Evolutionary conservation across 2,888 invertebrate genomes (phyloP), one percentile per base, ranked within the genome.

Genomic region (Craniophora ligustri): DNA sequence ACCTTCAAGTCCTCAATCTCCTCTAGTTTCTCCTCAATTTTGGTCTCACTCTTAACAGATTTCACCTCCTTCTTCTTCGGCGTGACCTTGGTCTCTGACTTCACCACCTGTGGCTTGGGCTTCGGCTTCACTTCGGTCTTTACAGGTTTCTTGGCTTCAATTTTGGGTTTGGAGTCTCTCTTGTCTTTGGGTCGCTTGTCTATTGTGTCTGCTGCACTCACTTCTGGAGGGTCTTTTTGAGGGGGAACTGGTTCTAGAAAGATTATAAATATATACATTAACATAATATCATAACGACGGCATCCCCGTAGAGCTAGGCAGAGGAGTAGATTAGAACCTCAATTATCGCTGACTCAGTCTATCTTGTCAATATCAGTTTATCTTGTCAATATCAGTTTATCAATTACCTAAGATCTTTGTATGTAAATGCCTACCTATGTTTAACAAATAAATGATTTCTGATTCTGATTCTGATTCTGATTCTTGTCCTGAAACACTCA

Each of bases 151-250:
- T 80, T 77, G 3, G 62, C 19, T 0, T 72, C 75, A 16, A 58
- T 26, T 41, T 75, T 66, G 0, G 66, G 19, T 40, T 68, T 72
- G 1, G 62, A 57, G 8, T 85, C 85, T 16, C 78, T 69, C 23
- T 81, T 84, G 10, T 86, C 86, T 44, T 75, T 81, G 5, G 76
- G 75, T 40, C 74, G 55, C 23, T 66, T 45, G 58, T 60, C 60
- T 76, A 76, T 1, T 81, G 80, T 5, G 19, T 88, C 89, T 0
- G 89, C 87, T 6, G 90, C 90, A 41, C 86, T 86, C 1, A 89
- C 91, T 63, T 90, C 91, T 0, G 90, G 89, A 0, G 89, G 84
- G 1, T 89, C 90, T 23, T 77, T 75, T 0, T 82, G 81, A 0
- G 85, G 78, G 18, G 77, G 60, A 4, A 72, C 61, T 14, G 82